phyloP scores from a whole-genome alignment of 2,113 vertebrate species.

The Channa maculata region DNA sequence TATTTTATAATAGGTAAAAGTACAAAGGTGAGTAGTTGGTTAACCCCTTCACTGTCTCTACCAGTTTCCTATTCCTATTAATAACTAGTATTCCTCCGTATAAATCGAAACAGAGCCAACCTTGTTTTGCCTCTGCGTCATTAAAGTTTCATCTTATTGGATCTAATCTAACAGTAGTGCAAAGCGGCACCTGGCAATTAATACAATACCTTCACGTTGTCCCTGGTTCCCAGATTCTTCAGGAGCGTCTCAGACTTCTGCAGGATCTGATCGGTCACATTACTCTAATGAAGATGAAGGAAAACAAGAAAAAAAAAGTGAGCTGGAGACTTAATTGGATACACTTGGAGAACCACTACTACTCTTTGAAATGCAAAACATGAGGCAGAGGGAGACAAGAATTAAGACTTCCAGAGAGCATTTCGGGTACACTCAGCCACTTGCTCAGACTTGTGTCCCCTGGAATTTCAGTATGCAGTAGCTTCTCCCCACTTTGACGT shows the following conservation, averaged over 20 bases:
- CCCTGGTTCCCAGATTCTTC: constrained; percentile 90
- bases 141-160: constrained; percentile 11
- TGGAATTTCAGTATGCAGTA: constrained; percentile 23
- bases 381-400: constrained; percentile 41
- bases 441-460: constrained; percentile 48
- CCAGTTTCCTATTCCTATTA: not conserved
- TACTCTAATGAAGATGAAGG: constrained; percentile 69
- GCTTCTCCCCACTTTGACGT: constrained; percentile 1
- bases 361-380: constrained; percentile 77
- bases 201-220: constrained; percentile 90
- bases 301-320: constrained; percentile 8
- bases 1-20: not conserved
- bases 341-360: constrained; percentile 70
- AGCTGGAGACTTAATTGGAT: constrained; percentile 76
- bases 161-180: not conserved
- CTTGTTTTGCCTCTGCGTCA: constrained; percentile 13
- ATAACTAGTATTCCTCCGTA: not conserved
- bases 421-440: constrained; percentile 44
- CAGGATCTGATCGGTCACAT: constrained; percentile 72
- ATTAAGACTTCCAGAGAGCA: constrained; percentile 49
- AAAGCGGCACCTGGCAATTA: constrained; percentile 8
- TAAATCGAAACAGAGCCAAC: not conserved
- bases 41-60: not conserved
- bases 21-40: not conserved
- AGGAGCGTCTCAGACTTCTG: constrained; percentile 80